Evolutionary conservation across 2,888 invertebrate species (phyloP), one percentile per base, ranked within the genome.

Genomic region (Andrena minutula): DNA sequence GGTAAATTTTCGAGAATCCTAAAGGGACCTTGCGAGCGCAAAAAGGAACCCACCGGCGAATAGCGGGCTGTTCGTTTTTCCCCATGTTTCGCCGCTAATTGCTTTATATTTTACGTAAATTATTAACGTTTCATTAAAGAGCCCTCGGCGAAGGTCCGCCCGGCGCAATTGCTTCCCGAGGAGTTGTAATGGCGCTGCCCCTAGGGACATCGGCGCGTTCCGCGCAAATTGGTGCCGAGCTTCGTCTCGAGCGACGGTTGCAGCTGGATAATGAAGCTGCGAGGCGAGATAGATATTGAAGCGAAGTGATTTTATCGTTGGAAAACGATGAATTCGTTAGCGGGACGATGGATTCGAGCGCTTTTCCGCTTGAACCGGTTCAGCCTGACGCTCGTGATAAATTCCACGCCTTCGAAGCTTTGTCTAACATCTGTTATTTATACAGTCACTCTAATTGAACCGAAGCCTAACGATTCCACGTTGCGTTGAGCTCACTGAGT

Each of bases 131-230:
- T 79, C 74, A 65, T 71, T 60, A 60, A 83, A 75, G 69, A 82
- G 63, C 79, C 74, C 66, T 58, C 65, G 63, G 65, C 70, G 68
- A 68, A 56, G 72, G 75, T 53, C 69, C 71, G 58, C 64, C 70
- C 63, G 53, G 63, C 74, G 79, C 80, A 83, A 87, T 87, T 83
- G 87, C 78, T 83, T 80, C 66, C 81, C 79, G 78, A 87, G 83
- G 82, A 88, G 79, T 73, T 76, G 85, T 87, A 88, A 88, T 76
- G 83, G 79, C 56, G 75, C 41, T 68, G 79, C 73, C 87, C 83
- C 83, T 76, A 28, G 87, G 87, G 87, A 88, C 85, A 61, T 75
- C 56, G 72, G 58, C 72, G 75, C 66, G 69, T 69, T 70, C 73
- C 63, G 79, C 66, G 73, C 83, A 88, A 88, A 88, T 88, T 88